Percentiles rank a stretch among this genome's conserved stretches.
phyloP scores from a whole-genome alignment of 2,888 invertebrate genomes.

The Lepidonotus clava region DNA sequence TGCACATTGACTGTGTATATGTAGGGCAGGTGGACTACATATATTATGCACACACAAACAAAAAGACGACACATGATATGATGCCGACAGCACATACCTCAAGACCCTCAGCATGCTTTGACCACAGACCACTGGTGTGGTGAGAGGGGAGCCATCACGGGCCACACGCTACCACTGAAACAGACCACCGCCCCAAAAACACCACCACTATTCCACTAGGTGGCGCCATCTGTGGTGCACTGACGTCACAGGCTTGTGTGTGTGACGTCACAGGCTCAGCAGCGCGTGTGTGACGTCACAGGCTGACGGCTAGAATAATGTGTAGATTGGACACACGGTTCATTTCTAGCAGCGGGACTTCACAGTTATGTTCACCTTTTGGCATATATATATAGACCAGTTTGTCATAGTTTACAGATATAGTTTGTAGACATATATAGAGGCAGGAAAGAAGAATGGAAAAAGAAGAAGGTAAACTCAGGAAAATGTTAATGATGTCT shows the following conservation, averaged over 20 bases:
- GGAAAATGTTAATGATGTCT: too few relatives aligned
- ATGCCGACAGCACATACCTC: conserved; percentile 26
- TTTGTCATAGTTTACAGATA: too few relatives aligned
- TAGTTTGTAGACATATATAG: not conserved
- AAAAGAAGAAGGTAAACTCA: not conserved
- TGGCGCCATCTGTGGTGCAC: too few relatives aligned
- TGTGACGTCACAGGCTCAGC: too few relatives aligned
- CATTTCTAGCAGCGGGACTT: not conserved
- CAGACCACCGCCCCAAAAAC: not conserved
- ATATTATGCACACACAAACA: not conserved
- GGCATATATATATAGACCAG: too few relatives aligned
- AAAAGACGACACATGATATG: conserved; percentile 22
- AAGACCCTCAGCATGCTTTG: conserved; percentile 31
- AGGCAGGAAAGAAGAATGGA: not conserved
- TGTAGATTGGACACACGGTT: not conserved
- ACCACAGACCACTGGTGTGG: not conserved
- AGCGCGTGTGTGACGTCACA: not conserved
- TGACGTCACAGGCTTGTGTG: too few relatives aligned
- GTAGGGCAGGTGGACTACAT: too few relatives aligned
- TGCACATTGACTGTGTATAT: too few relatives aligned
- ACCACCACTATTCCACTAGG: too few relatives aligned
- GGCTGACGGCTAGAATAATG: not conserved
- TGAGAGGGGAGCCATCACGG: not conserved
- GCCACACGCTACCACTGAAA: conserved; percentile 48
- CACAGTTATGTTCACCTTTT: too few relatives aligned